These are phyloP conservation scores for Gallinago jamesoni DNA, from an alignment of 2,113 vertebrate genomes.

Conservation along the genomic window DNA sequence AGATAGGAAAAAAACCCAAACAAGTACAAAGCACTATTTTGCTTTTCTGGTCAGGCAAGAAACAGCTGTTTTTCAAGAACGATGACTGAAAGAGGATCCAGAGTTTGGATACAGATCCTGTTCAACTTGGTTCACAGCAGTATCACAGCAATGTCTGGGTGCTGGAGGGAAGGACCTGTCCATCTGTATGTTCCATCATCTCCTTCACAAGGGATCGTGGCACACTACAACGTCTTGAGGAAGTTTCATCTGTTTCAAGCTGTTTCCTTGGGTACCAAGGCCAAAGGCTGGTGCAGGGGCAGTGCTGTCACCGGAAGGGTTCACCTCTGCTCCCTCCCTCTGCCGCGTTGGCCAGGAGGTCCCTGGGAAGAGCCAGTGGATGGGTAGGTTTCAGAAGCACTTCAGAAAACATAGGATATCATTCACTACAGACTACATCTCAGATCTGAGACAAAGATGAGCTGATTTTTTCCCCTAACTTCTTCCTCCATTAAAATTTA, in stretches of 20 bases:
- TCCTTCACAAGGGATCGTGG: neutral
- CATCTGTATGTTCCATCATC: neutral
- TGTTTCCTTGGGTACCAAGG: neutral
- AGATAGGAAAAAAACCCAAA: neutral
- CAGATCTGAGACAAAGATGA: neutral
- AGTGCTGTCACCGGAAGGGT: rapidly evolving
- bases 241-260: neutral
- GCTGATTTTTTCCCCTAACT: neutral
- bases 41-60: neutral
- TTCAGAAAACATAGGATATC: neutral
- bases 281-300: neutral
- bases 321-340: neutral
- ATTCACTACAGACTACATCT: neutral
- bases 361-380: rapidly evolving
- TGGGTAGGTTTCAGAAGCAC: neutral
- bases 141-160: neutral
- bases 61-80: neutral
- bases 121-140: neutral
- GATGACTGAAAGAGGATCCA: neutral
- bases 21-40: neutral
- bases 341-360: neutral
- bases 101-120: neutral
- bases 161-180: neutral
- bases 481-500: neutral
- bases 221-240: neutral